Conservation (phyloP, 1,140 invertebrate species). For the Drosophila pallidifrons region DNA sequence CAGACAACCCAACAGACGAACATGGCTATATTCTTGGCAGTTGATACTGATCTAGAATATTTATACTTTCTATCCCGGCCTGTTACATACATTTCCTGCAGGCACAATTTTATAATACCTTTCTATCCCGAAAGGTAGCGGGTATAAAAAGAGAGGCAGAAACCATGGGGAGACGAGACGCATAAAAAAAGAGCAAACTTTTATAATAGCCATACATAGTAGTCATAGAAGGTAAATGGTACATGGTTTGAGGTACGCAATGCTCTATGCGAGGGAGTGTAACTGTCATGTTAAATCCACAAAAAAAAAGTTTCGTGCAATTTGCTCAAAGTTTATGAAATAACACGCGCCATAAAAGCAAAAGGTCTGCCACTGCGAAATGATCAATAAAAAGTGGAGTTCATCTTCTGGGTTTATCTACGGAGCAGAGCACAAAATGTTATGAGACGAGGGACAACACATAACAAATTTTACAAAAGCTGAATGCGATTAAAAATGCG, state of each 20-base stretch:
- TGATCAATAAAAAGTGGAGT: constrained; percentile 30
- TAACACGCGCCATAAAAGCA: constrained; percentile 47
- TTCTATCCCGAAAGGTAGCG: too few species aligned
- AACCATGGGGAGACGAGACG: constrained; percentile 56
- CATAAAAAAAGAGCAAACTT: constrained; percentile 72
- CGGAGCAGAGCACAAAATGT: not conserved
- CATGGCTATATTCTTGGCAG: too few species aligned
- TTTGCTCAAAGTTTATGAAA: constrained; percentile 72
- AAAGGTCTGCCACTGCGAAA: constrained; percentile 18
- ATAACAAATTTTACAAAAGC: not conserved
- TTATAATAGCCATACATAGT: constrained; percentile 70
- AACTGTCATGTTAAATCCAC: constrained; percentile 70
- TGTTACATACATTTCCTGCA: too few species aligned
- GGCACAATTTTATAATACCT: too few species aligned
- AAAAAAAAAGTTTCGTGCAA: constrained; percentile 72
- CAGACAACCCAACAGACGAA: too few species aligned
- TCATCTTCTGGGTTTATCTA: not conserved
- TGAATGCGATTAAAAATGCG: not conserved
- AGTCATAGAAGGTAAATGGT: constrained; percentile 27
- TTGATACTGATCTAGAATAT: too few species aligned
- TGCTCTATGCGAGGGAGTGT: constrained; percentile 15
- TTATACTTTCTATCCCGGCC: too few species aligned
- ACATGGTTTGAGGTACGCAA: constrained; percentile 1
- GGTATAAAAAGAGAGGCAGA: not conserved
- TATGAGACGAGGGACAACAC: not conserved